These are phyloP conservation scores for Lochmaea crataegi DNA, from an alignment of 2,888 invertebrate genomes.

Conservation along the genomic window DNA sequence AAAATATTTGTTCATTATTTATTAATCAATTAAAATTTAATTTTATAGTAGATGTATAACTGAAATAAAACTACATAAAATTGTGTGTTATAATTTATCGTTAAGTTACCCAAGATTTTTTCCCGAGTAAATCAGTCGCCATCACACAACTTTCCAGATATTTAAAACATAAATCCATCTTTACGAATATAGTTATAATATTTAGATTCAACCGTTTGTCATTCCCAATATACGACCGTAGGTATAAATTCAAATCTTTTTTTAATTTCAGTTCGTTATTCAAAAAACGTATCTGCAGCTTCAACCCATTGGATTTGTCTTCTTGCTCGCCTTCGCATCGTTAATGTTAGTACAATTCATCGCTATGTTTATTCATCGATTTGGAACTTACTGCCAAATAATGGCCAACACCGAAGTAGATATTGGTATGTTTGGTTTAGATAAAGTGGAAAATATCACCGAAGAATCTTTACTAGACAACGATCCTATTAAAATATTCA, in stretches of 20 bases:
- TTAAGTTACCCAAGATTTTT: no score
- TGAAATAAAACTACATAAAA: no score
- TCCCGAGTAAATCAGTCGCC: no score
- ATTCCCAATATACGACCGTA: no score
- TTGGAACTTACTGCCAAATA: slow-evolving; percentile 80
- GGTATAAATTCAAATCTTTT: background rate
- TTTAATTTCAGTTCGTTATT: slow-evolving; percentile 65
- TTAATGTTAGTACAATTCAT: slow-evolving; percentile 78
- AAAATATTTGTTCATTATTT: no score
- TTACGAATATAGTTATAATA: no score
- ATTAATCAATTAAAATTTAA: no score
- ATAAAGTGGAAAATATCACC: slow-evolving; percentile 79
- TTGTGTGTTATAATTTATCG: no score
- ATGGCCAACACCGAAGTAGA: slow-evolving; percentile 74
- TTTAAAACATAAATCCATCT: no score
- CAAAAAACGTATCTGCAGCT: slow-evolving; percentile 72
- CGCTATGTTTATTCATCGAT: slow-evolving; percentile 81
- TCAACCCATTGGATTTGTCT: slow-evolving; percentile 81
- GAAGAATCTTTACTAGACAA: slow-evolving; percentile 87
- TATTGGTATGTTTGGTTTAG: slow-evolving; percentile 45
- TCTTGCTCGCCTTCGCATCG: slow-evolving; percentile 77
- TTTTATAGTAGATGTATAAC: no score
- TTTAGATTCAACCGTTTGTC: no score
- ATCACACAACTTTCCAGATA: no score
- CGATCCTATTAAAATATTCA: slow-evolving; percentile 91